These are phyloP conservation scores for Pipa parva DNA, from an alignment of 2,113 vertebrate species.

Conservation along the genomic window DNA sequence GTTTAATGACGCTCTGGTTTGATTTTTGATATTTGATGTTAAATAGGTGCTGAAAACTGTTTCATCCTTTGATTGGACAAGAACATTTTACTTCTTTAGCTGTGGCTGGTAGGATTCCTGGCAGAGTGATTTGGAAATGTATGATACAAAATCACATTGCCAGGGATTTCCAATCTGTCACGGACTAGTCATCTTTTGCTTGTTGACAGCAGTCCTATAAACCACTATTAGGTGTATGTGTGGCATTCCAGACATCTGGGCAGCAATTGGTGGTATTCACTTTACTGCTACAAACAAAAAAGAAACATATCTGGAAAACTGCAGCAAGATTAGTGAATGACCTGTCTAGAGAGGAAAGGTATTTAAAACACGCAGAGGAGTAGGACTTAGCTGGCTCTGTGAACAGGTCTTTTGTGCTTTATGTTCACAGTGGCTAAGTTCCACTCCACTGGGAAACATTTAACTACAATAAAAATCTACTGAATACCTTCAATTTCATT, in stretches of 20 bases:
- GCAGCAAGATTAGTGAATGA: too few relatives aligned
- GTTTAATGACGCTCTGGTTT: too few relatives aligned
- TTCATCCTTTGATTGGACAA: background rate
- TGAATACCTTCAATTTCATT: background rate
- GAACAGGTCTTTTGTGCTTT: constrained; percentile 69
- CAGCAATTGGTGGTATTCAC: background rate
- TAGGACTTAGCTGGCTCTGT: constrained; percentile 79
- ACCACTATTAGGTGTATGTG: background rate
- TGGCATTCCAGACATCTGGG: constrained; percentile 4
- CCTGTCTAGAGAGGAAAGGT: background rate
- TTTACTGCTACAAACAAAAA: background rate
- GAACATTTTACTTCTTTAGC: constrained; percentile 39
- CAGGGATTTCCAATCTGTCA: constrained; percentile 83
- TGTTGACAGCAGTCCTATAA: background rate
- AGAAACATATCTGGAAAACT: background rate
- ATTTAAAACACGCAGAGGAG: constrained; percentile 57
- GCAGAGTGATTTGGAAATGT: constrained; percentile 78
- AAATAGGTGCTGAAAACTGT: too few relatives aligned
- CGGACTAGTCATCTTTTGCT: constrained; percentile 33
- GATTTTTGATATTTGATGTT: too few relatives aligned
- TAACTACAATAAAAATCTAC: background rate
- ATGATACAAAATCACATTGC: constrained; percentile 81
- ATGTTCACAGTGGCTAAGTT: constrained; percentile 89
- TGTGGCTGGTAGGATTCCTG: constrained; percentile 78
- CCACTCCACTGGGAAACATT: constrained; percentile 64